Base-by-base conservation (phyloP, 2,888 invertebrate genomes). In the Prosapia bicincta region DNA sequence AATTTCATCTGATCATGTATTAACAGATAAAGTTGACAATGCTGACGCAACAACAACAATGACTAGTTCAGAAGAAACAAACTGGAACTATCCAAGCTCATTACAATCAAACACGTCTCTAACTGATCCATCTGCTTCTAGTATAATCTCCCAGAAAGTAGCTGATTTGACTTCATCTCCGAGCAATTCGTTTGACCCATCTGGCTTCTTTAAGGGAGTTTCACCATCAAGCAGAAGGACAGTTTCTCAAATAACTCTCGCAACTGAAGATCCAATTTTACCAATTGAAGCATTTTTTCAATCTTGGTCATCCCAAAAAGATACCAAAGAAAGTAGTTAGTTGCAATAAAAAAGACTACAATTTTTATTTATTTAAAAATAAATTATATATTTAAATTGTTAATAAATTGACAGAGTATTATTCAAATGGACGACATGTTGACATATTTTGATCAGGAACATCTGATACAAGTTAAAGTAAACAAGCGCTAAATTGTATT, bases 211-310 rank as follows among this genome's bases (percentile, higher is more conserved):
- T 83, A 92, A 92, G 83, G 89, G 90, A 0, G 89, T 92, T 0
- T 88, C 90, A 0, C 86, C 88, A 0, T 86, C 86, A 0, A 90
- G 89, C 80, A 87, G 92, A 79, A 86, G 89, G 80, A 89, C 91
- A 81, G 89, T 91, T 3, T 89, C 88, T 81, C 90, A 92, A 81
- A 91, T 93, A 80, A 92, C 92, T 25, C 90, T 93, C 84, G 90
- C 91, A 0, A 92, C 93, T 0, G 93, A 93, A 79, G 93, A 93
- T 83, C 93, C 93, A 0, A 92, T 93, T 72, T 85, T 94, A 71
- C 93, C 94, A 0, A 92, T 94, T 78, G 93, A 93, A 84, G 92
- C 93, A 0, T 93, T 93, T 84, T 93, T 94, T 83, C 91, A 93
- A 23, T 91, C 92, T 82, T 83, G 54, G 54, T 20, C 54, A 20